Evolutionary conservation across 2,797 vertebrate genomes (phyloP), one percentile per base, ranked within the genome.

Genomic region (Sebastes umbrosus): DNA sequence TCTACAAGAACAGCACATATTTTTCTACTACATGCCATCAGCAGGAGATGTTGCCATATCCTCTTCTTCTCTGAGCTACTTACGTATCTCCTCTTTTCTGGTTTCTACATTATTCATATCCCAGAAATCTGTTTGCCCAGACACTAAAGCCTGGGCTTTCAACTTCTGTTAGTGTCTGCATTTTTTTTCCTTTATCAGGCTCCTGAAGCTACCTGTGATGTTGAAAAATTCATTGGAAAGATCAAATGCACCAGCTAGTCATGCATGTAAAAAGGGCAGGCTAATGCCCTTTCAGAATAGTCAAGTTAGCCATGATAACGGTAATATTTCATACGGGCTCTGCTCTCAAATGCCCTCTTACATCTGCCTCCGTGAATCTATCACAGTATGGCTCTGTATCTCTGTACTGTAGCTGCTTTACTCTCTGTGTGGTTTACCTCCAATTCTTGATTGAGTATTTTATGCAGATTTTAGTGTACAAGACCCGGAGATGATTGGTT

Each of bases 61-160:
- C 62, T 72, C 63, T 54, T 83, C 79, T 80, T 81, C 57, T 87
- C 63, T 29, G 8, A 77, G 83, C 78, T 89, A 83, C 92, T 90
- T 87, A 27, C 55, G 54, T 77, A 66, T 89, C 82, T 75, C 75
- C 50, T 58, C 73, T 88, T 36, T 43, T 82, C 73, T 86, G 31
- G 29, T 78, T 80, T 87, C 82, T 93, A 77, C 89, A 90, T 92
- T 90, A 92, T 93, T 93, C 43, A 93, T 50, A 82, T 85, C 69
- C 27, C n/a, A 79, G 84, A 86, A 89, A 91, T 79, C 64, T 63
- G 71, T 85, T 87, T 64, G 54, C 66, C 70, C 27, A 54, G 80
- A 83, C 66, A 60, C 77, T 78, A 58, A 79, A 69, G 80, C 25
- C 31, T 3, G 1, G 39, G 67, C 87, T 90, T 91, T 89, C 84